Conservation (phyloP, 2,113 vertebrate genomes). For the Gobio gobio region DNA sequence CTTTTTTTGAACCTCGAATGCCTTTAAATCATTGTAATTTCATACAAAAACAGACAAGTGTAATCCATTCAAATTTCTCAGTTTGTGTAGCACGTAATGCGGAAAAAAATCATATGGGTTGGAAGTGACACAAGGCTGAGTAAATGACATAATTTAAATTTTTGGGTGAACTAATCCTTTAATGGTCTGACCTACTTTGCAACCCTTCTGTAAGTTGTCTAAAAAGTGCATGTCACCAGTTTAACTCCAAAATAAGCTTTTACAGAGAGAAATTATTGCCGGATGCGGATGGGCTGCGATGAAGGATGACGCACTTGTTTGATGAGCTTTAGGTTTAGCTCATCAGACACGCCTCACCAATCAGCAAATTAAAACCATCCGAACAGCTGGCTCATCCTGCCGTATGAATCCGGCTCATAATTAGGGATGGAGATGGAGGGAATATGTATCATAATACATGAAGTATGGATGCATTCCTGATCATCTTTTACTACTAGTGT, state of each 20-base stretch:
- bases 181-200: slow-evolving; percentile 29
- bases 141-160: not conserved
- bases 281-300: slow-evolving; percentile 17
- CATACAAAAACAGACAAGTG: not conserved
- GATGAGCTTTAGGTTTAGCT: slow-evolving; percentile 33
- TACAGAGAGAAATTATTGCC: not conserved
- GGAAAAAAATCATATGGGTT: not conserved
- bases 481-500: not conserved
- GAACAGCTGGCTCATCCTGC: slow-evolving; percentile 40
- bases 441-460: not conserved
- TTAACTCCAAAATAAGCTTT: slow-evolving; percentile 32
- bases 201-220: slow-evolving; percentile 10
- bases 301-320: slow-evolving; percentile 21
- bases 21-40: not conserved
- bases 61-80: not conserved
- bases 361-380: slow-evolving; percentile 28
- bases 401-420: not conserved
- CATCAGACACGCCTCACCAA: slow-evolving; percentile 35
- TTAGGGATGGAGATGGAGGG: not conserved
- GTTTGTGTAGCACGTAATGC: not conserved
- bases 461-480: not conserved
- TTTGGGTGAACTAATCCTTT: slow-evolving; percentile 3
- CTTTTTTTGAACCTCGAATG: not conserved
- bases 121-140: not conserved
- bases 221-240: slow-evolving; percentile 52